These are phyloP conservation scores for Zosterops pallidus DNA, from an alignment of 2,113 vertebrate species.

Conservation along the genomic window DNA sequence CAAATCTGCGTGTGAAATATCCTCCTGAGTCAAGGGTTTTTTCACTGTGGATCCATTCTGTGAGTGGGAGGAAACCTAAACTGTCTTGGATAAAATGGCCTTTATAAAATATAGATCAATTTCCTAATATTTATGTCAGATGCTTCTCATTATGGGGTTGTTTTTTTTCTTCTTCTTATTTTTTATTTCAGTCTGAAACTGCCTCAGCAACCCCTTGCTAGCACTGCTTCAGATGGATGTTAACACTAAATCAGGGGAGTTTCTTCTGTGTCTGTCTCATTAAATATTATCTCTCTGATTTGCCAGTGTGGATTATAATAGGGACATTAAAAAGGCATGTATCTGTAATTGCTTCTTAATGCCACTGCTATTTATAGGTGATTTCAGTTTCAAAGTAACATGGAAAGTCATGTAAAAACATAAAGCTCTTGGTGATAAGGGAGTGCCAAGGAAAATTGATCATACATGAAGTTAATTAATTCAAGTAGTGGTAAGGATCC, in stretches of 20 bases:
- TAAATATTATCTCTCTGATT: slow-evolving; percentile 31
- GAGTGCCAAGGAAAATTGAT: not conserved
- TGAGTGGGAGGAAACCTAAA: slow-evolving; percentile 39
- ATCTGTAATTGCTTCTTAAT: slow-evolving; percentile 40
- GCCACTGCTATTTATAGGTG: not conserved
- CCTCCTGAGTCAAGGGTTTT: slow-evolving; percentile 7
- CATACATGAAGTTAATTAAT: not conserved
- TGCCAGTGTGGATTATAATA: not conserved
- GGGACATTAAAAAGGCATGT: slow-evolving; percentile 38
- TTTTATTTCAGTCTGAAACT: not conserved
- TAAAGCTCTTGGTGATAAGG: not conserved
- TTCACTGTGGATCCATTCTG: slow-evolving; percentile 9
- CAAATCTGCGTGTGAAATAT: slow-evolving; percentile 46
- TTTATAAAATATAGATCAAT: slow-evolving; percentile 42
- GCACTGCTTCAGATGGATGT: not conserved
- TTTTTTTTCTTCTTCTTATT: not conserved
- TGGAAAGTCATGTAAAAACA: slow-evolving; percentile 4
- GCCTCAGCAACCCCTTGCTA: not conserved
- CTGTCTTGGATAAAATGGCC: not conserved
- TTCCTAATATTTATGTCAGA: slow-evolving; percentile 32
- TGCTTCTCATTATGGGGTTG: not conserved
- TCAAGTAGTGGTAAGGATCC: not conserved
- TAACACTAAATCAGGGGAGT: not conserved
- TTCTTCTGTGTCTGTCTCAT: not conserved
- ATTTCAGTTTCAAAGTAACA: slow-evolving; percentile 13